A percentile compares a stretch with the other conserved stretches of the same genome.
These are phyloP conservation scores for Drosophila setosimentum DNA, from an alignment of 2,888 invertebrate genomes.

Conservation along the genomic window DNA sequence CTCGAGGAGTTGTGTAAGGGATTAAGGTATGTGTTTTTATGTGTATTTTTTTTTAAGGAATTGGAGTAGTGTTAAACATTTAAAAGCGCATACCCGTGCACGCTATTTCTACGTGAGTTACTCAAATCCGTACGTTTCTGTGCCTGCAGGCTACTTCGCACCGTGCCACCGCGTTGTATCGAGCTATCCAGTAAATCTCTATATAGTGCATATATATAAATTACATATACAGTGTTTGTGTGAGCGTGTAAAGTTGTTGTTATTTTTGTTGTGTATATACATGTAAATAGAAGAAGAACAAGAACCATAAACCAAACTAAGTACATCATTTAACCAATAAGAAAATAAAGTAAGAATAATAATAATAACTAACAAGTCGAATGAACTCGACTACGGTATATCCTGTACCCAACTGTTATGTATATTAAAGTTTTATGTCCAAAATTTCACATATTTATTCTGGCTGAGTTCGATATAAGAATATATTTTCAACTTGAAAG, in stretches of 20 bases:
- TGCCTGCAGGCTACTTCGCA: conserved; percentile 87
- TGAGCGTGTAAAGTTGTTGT: conserved; percentile 43
- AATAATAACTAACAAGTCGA: not conserved
- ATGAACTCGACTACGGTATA: not conserved
- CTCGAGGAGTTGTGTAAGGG: not conserved
- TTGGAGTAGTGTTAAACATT: conserved; percentile 64
- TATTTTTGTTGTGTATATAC: conserved; percentile 57
- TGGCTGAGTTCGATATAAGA: not conserved
- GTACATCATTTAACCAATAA: conserved; percentile 16
- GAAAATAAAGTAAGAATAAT: not conserved
- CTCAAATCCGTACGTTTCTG: conserved; percentile 84
- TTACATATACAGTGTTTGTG: conserved; percentile 34
- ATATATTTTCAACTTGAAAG: not conserved
- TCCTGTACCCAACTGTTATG: not conserved
- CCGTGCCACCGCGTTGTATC: conserved; percentile 87
- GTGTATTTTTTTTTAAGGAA: conserved; percentile 1
- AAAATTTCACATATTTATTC: not conserved
- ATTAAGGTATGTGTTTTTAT: not conserved
- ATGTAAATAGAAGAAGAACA: conserved; percentile 65
- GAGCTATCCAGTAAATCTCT: conserved; percentile 87
- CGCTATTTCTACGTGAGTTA: conserved; percentile 87
- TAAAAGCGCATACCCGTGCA: conserved; percentile 86
- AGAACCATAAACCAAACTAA: conserved; percentile 57
- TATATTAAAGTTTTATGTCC: not conserved
- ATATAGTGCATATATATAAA: conserved; percentile 27